A percentile compares a stretch with the other conserved stretches of the same genome.
phyloP scores from a whole-genome alignment of 2,888 invertebrate genomes.

The Portevinia maculata region DNA sequence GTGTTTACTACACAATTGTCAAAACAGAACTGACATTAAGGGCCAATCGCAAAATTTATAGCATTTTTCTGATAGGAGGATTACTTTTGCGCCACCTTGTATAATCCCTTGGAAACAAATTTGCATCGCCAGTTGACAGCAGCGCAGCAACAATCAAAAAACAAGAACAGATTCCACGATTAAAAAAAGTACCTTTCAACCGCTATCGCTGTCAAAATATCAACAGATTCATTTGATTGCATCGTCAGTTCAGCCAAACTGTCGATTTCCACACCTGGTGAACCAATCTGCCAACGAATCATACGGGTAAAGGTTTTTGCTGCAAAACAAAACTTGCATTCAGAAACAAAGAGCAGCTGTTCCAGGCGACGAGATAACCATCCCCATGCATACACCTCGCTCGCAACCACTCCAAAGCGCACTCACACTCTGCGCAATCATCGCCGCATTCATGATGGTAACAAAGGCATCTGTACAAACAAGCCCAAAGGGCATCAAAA shows the following conservation, averaged over 20 bases:
- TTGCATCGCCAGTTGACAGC: not conserved
- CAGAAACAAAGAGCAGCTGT: slow-evolving; percentile 52
- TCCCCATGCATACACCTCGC: slow-evolving; percentile 29
- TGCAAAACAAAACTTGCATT: slow-evolving; percentile 6
- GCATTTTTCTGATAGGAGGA: too few relatives aligned
- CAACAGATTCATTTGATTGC: slow-evolving; percentile 57
- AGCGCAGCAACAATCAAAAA: not conserved
- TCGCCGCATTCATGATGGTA: slow-evolving; percentile 48
- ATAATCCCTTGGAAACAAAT: not conserved
- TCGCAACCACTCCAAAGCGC: slow-evolving; percentile 47
- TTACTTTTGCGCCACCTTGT: too few relatives aligned
- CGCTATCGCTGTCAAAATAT: slow-evolving; percentile 44
- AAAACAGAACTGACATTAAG: too few relatives aligned
- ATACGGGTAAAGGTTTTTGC: slow-evolving; percentile 1
- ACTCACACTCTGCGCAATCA: slow-evolving; percentile 17
- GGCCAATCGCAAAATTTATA: too few relatives aligned
- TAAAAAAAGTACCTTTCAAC: slow-evolving; percentile 33
- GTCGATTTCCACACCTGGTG: slow-evolving; percentile 69
- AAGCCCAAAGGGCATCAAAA: slow-evolving; percentile 68
- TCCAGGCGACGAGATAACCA: slow-evolving; percentile 64
- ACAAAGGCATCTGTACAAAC: slow-evolving; percentile 74
- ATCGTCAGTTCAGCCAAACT: slow-evolving; percentile 60
- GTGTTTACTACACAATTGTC: too few relatives aligned
- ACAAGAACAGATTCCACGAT: slow-evolving; percentile 11
- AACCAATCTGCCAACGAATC: slow-evolving; percentile 58